Evolutionary conservation across 2,888 invertebrate species (phyloP), one percentile per base, ranked within the genome.

Genomic region (Drosophila cyrtoloma): DNA sequence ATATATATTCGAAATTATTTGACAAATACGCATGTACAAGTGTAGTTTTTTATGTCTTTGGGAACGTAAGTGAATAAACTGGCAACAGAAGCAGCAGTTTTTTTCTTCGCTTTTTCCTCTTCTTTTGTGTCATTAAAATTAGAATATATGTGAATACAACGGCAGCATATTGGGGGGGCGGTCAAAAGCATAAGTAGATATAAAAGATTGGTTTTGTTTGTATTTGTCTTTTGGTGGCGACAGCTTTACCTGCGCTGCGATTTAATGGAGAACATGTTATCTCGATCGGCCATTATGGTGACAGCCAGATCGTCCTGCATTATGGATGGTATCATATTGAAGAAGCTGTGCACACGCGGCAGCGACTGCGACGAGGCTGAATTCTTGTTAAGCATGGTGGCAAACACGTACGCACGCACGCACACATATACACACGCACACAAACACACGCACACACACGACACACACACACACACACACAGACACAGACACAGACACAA

Each of bases 231-330:
- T 9, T 4, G 7, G 26, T 16, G 28, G 5, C 14, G 32, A 12
- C 51, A 50, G 51, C 7, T 39, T 78, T 92, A 93, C 92, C 93
- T 92, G 84, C 92, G 82, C 64, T 87, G 87, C 35, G 93, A 89
- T 71, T 93, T 93, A 57, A 93, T 90, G 32, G 91, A 83, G 75
- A 93, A 93, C 93, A 93, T 93, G 64, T 93, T 92, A 72, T 93
- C 92, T 59, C 90, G 91, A 86, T 93, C 93, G 71, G 89, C 89
- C 62, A 87, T 72, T 61, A 93, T 93, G n/a, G 93, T 91, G 50
- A 92, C 81, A 47, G 92, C 93, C 89, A 93, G 82, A 80, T 93
- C 93, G 70, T 92, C 92, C 76, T 92, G 91, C 84, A 93, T 84
- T 68, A 92, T 90, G 66, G 92, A 89, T 30, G 93, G 93, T 81